These are phyloP conservation scores for Plectrocnemia conspersa DNA, from an alignment of 1,140 invertebrate species.

Conservation along the genomic window DNA sequence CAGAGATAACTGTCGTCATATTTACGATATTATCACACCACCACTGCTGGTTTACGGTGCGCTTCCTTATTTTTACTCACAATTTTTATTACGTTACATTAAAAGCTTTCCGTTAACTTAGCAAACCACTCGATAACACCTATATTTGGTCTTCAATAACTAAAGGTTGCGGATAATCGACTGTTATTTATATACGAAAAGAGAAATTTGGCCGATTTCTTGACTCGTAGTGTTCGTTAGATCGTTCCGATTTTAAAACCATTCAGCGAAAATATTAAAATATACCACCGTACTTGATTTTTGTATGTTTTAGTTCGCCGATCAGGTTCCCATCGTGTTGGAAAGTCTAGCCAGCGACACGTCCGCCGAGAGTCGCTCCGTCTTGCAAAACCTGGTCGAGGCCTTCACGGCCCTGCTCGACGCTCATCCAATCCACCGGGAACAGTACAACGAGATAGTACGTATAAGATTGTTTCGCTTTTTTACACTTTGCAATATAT, in stretches of 20 bases:
- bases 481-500: background rate
- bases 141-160: background rate
- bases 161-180: background rate
- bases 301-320: slow-evolving; percentile 20
- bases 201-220: background rate
- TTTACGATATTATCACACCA: too few species aligned
- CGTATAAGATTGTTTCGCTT: background rate
- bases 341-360: slow-evolving; percentile 27
- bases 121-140: background rate
- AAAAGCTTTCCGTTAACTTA: too few species aligned
- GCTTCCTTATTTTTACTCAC: too few species aligned
- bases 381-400: slow-evolving; percentile 29
- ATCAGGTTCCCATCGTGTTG: slow-evolving; percentile 15
- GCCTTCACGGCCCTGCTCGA: slow-evolving; percentile 22
- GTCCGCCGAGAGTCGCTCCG: slow-evolving; percentile 13
- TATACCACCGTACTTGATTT: background rate
- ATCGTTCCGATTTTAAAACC: background rate
- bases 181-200: background rate
- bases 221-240: background rate
- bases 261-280: background rate
- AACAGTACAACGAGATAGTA: slow-evolving; percentile 23
- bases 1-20: too few species aligned
- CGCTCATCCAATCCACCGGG: slow-evolving; percentile 12
- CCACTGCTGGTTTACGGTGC: too few species aligned
- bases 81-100: too few species aligned